Conservation (phyloP, 2,113 vertebrate species). For the Chlamydotis undulata region DNA sequence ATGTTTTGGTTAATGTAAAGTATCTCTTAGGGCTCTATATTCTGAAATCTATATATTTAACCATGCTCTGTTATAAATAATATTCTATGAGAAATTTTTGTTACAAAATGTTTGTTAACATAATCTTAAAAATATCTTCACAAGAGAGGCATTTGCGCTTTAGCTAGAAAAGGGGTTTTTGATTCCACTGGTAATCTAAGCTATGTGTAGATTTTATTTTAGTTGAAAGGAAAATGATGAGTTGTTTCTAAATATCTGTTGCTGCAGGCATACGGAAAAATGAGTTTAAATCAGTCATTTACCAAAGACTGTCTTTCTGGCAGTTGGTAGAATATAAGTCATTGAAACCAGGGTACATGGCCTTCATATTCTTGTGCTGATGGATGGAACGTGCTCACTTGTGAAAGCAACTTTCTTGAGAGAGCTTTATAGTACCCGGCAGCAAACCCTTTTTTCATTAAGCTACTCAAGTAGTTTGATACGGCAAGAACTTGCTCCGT, state of each 20-base stretch:
- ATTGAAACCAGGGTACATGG: background rate
- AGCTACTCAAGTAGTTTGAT: background rate
- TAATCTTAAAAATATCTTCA: slow-evolving; percentile 18
- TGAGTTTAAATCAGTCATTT: slow-evolving; percentile 5
- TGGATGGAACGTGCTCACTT: background rate
- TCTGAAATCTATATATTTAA: slow-evolving; percentile 25
- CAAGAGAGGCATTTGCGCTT: background rate
- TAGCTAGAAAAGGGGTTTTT: background rate
- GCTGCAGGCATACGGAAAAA: background rate
- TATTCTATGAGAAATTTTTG: background rate
- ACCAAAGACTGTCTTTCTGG: background rate
- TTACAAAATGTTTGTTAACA: background rate
- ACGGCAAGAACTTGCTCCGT: background rate
- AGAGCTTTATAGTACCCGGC: background rate
- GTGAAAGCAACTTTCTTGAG: background rate
- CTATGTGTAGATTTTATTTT: background rate
- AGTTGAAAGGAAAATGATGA: background rate
- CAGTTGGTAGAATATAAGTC: background rate
- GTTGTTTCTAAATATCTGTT: background rate
- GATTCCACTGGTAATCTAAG: slow-evolving; percentile 4
- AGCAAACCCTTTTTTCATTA: background rate
- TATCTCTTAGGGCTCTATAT: background rate
- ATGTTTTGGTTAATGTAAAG: slow-evolving; percentile 14
- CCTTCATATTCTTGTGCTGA: background rate
- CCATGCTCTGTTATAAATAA: background rate